phyloP scores from a whole-genome alignment of 2,113 vertebrate species.

The Arenaria interpres region DNA sequence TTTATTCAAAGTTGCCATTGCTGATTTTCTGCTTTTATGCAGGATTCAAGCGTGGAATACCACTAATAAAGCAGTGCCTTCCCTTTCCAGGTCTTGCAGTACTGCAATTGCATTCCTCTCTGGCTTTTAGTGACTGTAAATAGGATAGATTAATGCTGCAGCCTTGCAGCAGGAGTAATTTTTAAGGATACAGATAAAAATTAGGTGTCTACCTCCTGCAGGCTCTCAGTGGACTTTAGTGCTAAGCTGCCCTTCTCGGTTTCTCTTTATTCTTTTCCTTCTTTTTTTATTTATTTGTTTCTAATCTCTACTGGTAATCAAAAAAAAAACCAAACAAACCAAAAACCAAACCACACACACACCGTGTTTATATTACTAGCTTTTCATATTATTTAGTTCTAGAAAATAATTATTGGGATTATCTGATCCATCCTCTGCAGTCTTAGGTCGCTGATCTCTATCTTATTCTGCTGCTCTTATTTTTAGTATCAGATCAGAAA shows the following conservation, averaged over 20 bases:
- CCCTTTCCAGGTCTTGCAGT: background rate
- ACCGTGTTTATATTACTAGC: background rate
- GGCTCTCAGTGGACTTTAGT: background rate
- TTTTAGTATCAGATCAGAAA: background rate
- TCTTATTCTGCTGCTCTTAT: background rate
- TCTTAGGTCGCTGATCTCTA: background rate
- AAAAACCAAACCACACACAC: too few species aligned
- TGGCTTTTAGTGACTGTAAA: background rate
- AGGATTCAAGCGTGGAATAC: background rate
- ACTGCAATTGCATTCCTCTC: background rate
- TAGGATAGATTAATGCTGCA: background rate
- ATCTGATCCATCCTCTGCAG: background rate
- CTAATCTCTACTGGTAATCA: background rate
- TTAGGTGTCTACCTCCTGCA: background rate
- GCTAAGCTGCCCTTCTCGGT: background rate
- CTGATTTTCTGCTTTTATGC: background rate
- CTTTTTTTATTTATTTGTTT: background rate
- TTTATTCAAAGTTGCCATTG: background rate
- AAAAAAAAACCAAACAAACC: background rate
- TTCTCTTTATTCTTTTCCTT: background rate
- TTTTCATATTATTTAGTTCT: background rate
- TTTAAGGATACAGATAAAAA: background rate
- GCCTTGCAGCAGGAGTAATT: background rate
- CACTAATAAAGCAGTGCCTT: background rate
- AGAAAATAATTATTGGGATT: background rate